Base-by-base conservation (phyloP, 2,113 vertebrate species). In the Halichoerus grypus region DNA sequence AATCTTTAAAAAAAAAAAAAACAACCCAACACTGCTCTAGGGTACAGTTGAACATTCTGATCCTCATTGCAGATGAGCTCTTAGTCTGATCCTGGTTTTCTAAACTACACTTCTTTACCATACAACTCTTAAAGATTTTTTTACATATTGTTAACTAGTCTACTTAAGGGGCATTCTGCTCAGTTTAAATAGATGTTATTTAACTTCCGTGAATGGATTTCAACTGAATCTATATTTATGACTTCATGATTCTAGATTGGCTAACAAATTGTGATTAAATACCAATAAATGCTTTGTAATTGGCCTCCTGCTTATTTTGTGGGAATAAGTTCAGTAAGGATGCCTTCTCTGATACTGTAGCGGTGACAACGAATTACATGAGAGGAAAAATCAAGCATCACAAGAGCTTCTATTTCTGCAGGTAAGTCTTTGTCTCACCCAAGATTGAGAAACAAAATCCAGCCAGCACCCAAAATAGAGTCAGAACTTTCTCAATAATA, bases 161-260 rank as follows among this genome's bases (percentile, higher is more conserved):
- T 63, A 46, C 11, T 57, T 92, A 76, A 74, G 18, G 61, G 39
- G 28, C n/a, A 36, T 74, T 59, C 65, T 76, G 21, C 57, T 91
- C 74, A 57, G 36, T 81, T 65, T 91, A 77, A 63, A 46, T 33
- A 79, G 74, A 77, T 59, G 7, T 51, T 53, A 76, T 63, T 89
- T 51, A 76, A 65, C 57, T 49, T 82, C 49, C 11, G 4, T 51
- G 67, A 97, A 80, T 61, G 59, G 49, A 74, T 36, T 36, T 86
- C 28, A 57, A 72, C 33, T 87, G 46, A 82, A 93, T 89, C 83
- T 46, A 7, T 24, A 74, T 55, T 92, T 82, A 31, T 81, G 31
- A 85, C 71, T 92, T 92, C 33, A 69, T 90, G 91, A 67, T 57
- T 94, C 26, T 88, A 94, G 79, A 49, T n/a, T 77, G 36, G 31